Evolutionary conservation across 2,888 invertebrate species (phyloP).

Genomic region (Scaptomyza reducta): DNA sequence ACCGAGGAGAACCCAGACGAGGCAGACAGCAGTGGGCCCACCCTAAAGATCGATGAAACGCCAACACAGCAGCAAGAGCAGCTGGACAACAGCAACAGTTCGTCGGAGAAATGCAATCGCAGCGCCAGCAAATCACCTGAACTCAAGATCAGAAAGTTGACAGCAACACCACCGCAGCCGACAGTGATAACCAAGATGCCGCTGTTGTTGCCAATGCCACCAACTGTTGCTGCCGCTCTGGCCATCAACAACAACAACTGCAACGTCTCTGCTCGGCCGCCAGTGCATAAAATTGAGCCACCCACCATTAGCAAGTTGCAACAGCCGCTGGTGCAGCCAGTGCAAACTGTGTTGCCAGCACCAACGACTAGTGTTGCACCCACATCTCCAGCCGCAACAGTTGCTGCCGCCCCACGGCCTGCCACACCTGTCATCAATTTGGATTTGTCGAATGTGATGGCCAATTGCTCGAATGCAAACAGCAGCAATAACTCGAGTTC

Average conservation of each 20-base stretch:
- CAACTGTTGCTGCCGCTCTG: constrained; percentile 12
- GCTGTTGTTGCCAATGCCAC: constrained; percentile 10
- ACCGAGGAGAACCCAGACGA: constrained; percentile 90
- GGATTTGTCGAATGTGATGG: constrained; percentile 66
- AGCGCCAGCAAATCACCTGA: constrained; percentile 10
- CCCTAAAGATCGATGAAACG: constrained; percentile 80
- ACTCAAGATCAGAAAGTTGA: constrained; percentile 4
- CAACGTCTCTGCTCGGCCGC: constrained; percentile 8
- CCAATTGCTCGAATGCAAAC: constrained; percentile 44
- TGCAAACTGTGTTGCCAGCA: constrained; percentile 78
- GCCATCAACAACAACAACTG: constrained; percentile 11
- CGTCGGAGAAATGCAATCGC: constrained; percentile 42
- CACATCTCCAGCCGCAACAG: constrained; percentile 1
- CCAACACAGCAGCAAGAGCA: constrained; percentile 24
- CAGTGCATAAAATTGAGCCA: constrained; percentile 82
- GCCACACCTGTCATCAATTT: constrained; percentile 66
- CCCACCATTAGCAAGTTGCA: constrained; percentile 79
- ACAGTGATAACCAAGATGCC: constrained; percentile 81
- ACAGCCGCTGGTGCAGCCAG: constrained; percentile 81
- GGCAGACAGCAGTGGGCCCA: constrained; percentile 83
- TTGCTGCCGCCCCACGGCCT: constrained; percentile 26
- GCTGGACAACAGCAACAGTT: constrained; percentile 20
- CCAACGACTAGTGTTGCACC: constrained; percentile 30
- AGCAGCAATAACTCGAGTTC: constrained; percentile 47
- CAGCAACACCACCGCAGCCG: constrained; percentile 28